A percentile compares a stretch with the other conserved stretches of the same genome.
phyloP scores from a whole-genome alignment of 2,888 invertebrate species.

The Sesia bembeciformis region DNA sequence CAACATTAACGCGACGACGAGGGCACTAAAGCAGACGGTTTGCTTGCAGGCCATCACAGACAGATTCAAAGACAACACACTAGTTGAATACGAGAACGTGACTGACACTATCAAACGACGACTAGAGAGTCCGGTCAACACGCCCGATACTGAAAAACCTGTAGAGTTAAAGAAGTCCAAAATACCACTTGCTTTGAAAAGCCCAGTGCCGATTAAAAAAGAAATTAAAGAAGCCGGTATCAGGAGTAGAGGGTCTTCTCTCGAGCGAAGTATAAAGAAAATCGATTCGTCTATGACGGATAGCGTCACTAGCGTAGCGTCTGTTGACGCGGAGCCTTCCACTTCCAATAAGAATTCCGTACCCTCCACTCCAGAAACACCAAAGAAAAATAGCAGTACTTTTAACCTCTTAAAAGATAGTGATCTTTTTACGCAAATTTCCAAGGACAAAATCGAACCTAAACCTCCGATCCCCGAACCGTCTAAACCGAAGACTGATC shows the following conservation, averaged over 20 bases:
- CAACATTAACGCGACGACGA: constrained; percentile 10
- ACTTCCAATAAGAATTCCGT: constrained; percentile 16
- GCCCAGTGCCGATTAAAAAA: constrained; percentile 51
- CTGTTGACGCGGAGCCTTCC: constrained; percentile 27
- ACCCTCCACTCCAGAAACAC: constrained; percentile 44
- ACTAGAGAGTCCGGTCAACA: constrained; percentile 57
- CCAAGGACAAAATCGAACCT: constrained; percentile 52
- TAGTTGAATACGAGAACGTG: constrained; percentile 71
- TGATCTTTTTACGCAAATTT: constrained; percentile 80
- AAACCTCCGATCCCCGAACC: constrained; percentile 14
- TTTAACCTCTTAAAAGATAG: constrained; percentile 80
- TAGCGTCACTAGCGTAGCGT: constrained; percentile 20
- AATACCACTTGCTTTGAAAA: constrained; percentile 56
- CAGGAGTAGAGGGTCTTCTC: constrained; percentile 37
- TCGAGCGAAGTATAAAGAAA: constrained; percentile 25
- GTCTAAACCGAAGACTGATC: constrained; percentile 19
- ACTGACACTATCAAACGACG: constrained; percentile 78
- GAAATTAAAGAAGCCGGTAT: constrained; percentile 41
- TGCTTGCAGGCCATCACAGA: constrained; percentile 43
- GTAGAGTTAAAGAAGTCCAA: constrained; percentile 50
- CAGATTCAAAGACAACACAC: constrained; percentile 11
- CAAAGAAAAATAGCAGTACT: constrained; percentile 70
- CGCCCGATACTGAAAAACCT: constrained; percentile 50
- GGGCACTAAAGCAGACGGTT: constrained; percentile 24
- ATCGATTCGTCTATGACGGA: constrained; percentile 20